These are phyloP conservation scores for Apteryx owenii DNA, from an alignment of 2,113 vertebrate genomes.

Conservation along the genomic window DNA sequence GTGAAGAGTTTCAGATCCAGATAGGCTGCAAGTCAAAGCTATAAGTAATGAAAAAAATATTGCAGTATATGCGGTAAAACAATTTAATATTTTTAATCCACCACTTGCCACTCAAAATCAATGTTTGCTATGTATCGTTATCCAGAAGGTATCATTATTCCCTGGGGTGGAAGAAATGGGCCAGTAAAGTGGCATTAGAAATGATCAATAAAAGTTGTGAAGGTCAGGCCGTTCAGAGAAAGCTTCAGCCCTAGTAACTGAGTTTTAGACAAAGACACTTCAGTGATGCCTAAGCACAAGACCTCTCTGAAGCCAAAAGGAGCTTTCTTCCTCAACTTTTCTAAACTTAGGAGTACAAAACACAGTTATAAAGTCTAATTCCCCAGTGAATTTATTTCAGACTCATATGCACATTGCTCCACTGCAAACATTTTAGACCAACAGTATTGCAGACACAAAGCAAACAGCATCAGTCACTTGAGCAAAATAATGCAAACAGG, in stretches of 20 bases:
- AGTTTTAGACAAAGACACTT: not conserved
- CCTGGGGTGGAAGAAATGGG: not conserved
- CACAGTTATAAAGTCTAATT: not conserved
- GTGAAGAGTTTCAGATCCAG: not conserved
- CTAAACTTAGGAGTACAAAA: not conserved
- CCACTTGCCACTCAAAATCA: slow-evolving; percentile 29
- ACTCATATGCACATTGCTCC: not conserved
- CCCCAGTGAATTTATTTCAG: not conserved
- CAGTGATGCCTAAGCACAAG: not conserved
- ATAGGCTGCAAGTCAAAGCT: not conserved
- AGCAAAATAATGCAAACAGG: not conserved
- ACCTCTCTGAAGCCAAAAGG: not conserved
- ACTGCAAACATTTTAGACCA: not conserved
- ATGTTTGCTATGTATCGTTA: not conserved
- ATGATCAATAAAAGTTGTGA: not conserved
- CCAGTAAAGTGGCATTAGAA: not conserved
- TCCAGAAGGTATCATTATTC: not conserved
- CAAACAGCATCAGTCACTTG: not conserved
- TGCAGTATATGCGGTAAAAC: not conserved
- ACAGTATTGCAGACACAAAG: not conserved
- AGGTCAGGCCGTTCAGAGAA: not conserved
- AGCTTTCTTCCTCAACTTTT: not conserved
- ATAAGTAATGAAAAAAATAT: not conserved
- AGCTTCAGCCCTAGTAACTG: not conserved
- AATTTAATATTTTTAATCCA: not conserved